A percentile compares a stretch with the other conserved stretches of the same genome.
phyloP scores from a whole-genome alignment of 2,888 invertebrate species.

The Mythimna loreyi region DNA sequence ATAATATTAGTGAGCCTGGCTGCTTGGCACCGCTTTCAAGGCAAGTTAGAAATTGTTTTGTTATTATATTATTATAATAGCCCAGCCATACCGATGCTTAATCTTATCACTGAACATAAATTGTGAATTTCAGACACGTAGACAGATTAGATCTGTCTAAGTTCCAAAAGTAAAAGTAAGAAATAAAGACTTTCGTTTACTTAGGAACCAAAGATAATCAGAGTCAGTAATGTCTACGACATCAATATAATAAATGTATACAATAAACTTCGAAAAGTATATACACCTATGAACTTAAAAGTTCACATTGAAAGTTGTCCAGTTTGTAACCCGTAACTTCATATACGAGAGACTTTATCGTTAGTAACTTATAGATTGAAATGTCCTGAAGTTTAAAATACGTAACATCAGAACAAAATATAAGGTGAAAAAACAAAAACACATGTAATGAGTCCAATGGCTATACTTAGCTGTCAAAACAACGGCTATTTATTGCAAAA shows the following conservation, averaged over 20 bases:
- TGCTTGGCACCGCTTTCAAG: conserved; percentile 3
- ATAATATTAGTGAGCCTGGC: conserved; percentile 8
- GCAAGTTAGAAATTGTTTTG: conserved; percentile 15
- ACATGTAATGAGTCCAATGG: background rate
- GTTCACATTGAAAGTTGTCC: too few relatives aligned
- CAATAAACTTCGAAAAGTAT: too few relatives aligned
- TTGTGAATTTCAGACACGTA: conserved; percentile 26
- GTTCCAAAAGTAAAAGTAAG: background rate
- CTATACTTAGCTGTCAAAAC: conserved; percentile 23
- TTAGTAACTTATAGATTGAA: background rate
- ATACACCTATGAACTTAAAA: too few relatives aligned
- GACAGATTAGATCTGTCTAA: background rate
- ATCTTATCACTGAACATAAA: conserved; percentile 17
- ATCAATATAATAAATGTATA: too few relatives aligned
- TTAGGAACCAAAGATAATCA: background rate
- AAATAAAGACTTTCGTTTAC: conserved; percentile 3
- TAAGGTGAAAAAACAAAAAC: background rate
- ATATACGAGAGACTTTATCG: too few relatives aligned
- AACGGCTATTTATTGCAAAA: conserved; percentile 27
- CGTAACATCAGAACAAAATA: background rate
- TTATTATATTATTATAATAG: conserved; percentile 14
- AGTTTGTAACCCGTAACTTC: too few relatives aligned
- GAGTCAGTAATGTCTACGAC: too few relatives aligned
- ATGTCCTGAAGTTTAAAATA: background rate
- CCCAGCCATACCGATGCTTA: conserved; percentile 8